phyloP scores from a whole-genome alignment of 1,140 invertebrate species.

The Hycleus phaleratus region DNA sequence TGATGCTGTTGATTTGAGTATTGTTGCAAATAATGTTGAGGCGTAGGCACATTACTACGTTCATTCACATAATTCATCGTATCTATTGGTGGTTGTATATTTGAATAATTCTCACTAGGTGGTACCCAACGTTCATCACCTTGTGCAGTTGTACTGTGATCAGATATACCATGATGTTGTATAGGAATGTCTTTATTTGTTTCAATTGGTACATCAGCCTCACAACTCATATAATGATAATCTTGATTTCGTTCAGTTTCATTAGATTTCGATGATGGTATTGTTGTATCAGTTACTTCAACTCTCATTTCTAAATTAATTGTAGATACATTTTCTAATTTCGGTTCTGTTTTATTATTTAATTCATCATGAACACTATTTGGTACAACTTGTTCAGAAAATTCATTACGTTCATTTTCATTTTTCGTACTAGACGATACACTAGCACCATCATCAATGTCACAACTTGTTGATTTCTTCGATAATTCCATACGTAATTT shows the following conservation, averaged over 20 bases:
- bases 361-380: slow-evolving; percentile 12
- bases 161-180: slow-evolving; percentile 25
- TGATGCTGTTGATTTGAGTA: slow-evolving; percentile 17
- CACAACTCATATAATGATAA: slow-evolving; percentile 20
- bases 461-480: slow-evolving; percentile 49
- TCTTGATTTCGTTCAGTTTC: slow-evolving; percentile 5
- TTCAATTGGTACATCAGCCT: slow-evolving; percentile 20
- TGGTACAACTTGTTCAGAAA: slow-evolving; percentile 32
- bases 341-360: slow-evolving; percentile 4
- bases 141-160: slow-evolving; percentile 41
- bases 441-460: slow-evolving; percentile 35
- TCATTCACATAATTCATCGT: slow-evolving; percentile 16
- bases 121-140: slow-evolving; percentile 60
- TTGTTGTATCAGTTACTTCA: slow-evolving; percentile 16
- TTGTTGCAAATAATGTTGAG: slow-evolving; percentile 20
- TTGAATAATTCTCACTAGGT: slow-evolving; percentile 46
- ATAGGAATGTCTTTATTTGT: slow-evolving; percentile 26
- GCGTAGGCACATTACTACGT: not conserved
- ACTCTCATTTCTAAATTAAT: slow-evolving; percentile 23
- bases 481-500: slow-evolving; percentile 62
- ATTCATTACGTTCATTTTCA: slow-evolving; percentile 27
- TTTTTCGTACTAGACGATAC: slow-evolving; percentile 25
- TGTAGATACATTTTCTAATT: slow-evolving; percentile 12
- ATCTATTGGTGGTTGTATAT: slow-evolving; percentile 15
- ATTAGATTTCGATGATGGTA: not conserved